Conservation (phyloP, 2,113 vertebrate species). For the Pagrus major region DNA sequence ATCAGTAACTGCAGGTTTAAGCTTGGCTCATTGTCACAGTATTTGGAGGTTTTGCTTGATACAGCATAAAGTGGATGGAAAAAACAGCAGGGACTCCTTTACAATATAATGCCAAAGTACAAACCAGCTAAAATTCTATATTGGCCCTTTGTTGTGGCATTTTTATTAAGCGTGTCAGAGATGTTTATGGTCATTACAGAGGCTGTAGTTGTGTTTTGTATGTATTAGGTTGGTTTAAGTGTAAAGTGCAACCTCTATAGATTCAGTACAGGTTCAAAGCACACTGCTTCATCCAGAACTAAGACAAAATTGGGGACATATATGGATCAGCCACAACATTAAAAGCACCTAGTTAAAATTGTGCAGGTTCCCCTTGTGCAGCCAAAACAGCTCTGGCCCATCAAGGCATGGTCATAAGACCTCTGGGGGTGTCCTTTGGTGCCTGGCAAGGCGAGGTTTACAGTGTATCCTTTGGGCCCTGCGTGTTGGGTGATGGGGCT, state of each 20-base stretch:
- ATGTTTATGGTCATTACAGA: not conserved
- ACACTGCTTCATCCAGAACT: not conserved
- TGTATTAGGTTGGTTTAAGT: too few relatives aligned
- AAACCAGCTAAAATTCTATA: too few relatives aligned
- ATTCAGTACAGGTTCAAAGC: not conserved
- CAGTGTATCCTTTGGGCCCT: too few relatives aligned
- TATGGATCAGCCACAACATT: too few relatives aligned
- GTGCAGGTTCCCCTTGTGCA: too few relatives aligned
- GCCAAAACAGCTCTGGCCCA: too few relatives aligned
- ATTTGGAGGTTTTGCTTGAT: not conserved
- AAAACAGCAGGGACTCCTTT: not conserved
- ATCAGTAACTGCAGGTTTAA: not conserved
- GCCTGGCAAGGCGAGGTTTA: too few relatives aligned
- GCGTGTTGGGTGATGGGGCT: too few relatives aligned
- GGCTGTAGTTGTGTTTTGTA: not conserved
- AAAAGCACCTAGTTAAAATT: too few relatives aligned
- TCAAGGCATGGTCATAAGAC: too few relatives aligned
- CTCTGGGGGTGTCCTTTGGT: too few relatives aligned
- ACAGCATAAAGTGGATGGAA: not conserved
- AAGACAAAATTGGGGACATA: not conserved
- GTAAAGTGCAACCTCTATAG: not conserved
- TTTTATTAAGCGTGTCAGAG: not conserved
- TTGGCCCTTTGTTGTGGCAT: too few relatives aligned
- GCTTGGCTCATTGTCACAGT: not conserved
- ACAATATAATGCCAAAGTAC: not conserved